Base-by-base conservation (phyloP, 2,113 vertebrate genomes). In the Microtus ochrogaster region DNA sequence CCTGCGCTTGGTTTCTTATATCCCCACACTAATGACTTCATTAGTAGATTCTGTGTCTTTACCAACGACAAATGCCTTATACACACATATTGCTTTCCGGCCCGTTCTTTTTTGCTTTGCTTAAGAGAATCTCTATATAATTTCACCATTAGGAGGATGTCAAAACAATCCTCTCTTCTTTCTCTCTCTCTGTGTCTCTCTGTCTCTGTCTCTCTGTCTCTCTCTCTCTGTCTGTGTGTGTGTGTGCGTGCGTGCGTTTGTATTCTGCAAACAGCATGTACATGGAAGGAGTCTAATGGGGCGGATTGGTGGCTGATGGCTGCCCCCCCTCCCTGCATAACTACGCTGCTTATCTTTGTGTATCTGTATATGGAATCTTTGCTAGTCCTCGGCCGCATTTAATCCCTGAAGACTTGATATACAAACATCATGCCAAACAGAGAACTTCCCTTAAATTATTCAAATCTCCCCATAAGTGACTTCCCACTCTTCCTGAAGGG, bases 381-480 rank as follows among this genome's bases (percentile, higher is more conserved):
- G 82, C 97, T 92, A 90, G 90, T 89, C 79, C 94, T 97, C 97
- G 97, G 92, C 94, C 97, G 83, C 96, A 92, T 98, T 97, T 98
- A 95, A 97, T 41, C 98, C 92, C 49, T 1, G 93, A 97, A 97
- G 98, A 97, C 95, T 90, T 96, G 78, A 93, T 98, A 97, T 97
- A 98, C 97, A 98, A 98, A 98, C 92, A 97, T 86, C 84, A 89
- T 96, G 94, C 97, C 96, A 97, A 97, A 97, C 90, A 91, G 96
- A 98, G 97, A 98, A 98, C 87, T 98, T 98, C 91, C 98, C 95
- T 98, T 98, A 98, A 99, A 99, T 98, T 99, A 98, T 98, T 99
- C 97, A 98, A 93, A 98, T 98, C 97, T 97, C 96, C 94, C 97
- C 97, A 98, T 98, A 98, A 98, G 96, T 98, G 98, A 99, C 98